phyloP scores from a whole-genome alignment of 2,888 invertebrate species.

The Rhamphomyia laevipes region DNA sequence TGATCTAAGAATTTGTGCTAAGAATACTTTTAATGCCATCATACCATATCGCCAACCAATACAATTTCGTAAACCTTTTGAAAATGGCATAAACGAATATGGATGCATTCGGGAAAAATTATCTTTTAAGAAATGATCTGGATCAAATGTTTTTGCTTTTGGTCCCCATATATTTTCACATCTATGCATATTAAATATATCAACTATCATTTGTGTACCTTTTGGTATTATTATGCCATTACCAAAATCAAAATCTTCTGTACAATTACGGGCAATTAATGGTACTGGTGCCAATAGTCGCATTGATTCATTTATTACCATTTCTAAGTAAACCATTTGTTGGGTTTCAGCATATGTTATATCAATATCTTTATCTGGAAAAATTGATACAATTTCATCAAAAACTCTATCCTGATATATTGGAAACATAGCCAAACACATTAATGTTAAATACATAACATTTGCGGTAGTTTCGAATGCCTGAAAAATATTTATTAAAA shows the following conservation, averaged over 20 bases:
- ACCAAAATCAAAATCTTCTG: slow-evolving; percentile 22
- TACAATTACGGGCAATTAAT: slow-evolving; percentile 24
- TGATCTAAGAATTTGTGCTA: slow-evolving; percentile 27
- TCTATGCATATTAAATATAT: slow-evolving; percentile 32
- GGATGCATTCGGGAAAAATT: slow-evolving; percentile 27
- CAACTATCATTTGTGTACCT: slow-evolving; percentile 29
- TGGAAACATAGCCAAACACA: slow-evolving; percentile 29
- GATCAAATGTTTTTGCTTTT: slow-evolving; percentile 23
- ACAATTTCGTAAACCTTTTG: slow-evolving; percentile 33
- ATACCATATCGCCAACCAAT: slow-evolving; percentile 32
- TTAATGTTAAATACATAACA: slow-evolving; percentile 23
- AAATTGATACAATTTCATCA: slow-evolving; percentile 6
- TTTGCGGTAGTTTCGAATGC: slow-evolving; percentile 34
- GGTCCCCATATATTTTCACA: slow-evolving; percentile 28
- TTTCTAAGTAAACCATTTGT: slow-evolving; percentile 29
- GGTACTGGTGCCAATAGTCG: slow-evolving; percentile 30
- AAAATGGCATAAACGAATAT: slow-evolving; percentile 32
- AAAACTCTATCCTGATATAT: slow-evolving; percentile 20
- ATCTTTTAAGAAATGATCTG: slow-evolving; percentile 26
- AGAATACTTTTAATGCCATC: slow-evolving; percentile 26
- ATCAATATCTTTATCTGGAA: slow-evolving; percentile 15
- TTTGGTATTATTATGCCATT: slow-evolving; percentile 27
- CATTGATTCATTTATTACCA: slow-evolving; percentile 31
- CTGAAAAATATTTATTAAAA: slow-evolving; percentile 7
- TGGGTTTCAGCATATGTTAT: slow-evolving; percentile 25